Evolutionary conservation across 1,140 invertebrate genomes (phyloP).

Genomic region (Brachionus asplanchnoidis): DNA sequence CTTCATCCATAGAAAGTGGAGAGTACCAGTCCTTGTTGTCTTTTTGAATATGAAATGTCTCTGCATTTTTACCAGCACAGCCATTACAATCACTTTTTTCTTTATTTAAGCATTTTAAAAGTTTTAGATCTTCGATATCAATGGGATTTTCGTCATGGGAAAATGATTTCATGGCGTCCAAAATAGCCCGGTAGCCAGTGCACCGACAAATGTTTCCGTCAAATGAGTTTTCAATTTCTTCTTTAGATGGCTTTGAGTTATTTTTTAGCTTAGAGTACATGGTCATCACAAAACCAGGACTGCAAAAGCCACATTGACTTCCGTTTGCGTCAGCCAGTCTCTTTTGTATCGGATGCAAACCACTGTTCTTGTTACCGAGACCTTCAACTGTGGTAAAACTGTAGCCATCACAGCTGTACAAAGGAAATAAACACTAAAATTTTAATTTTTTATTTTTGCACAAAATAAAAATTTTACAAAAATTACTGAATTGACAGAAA

Average conservation of each 20-base stretch:
- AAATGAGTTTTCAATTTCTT: constrained; percentile 49
- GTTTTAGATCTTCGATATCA: constrained; percentile 28
- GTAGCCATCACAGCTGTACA: constrained; percentile 69
- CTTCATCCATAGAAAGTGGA: background rate
- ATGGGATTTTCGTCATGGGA: constrained; percentile 1
- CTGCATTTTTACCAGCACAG: background rate
- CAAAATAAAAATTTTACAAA: background rate
- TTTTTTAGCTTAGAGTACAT: constrained; percentile 49
- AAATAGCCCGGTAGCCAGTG: constrained; percentile 56
- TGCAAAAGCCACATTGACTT: constrained; percentile 57
- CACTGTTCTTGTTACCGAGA: background rate
- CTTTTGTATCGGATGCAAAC: constrained; percentile 47
- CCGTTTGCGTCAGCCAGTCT: constrained; percentile 53
- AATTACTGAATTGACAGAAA: constrained; percentile 71
- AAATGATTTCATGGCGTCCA: constrained; percentile 47
- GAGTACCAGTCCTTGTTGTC: background rate
- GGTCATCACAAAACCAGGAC: constrained; percentile 56
- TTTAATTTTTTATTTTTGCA: background rate
- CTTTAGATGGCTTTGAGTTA: constrained; percentile 46
- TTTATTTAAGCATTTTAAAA: background rate
- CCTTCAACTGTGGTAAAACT: constrained; percentile 72
- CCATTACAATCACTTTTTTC: background rate
- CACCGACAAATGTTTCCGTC: constrained; percentile 55
- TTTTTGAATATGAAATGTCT: background rate
- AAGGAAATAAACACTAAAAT: constrained; percentile 65